Evolutionary conservation across 2,797 vertebrate species (phyloP).

Genomic region (Centroberyx gerrardi): DNA sequence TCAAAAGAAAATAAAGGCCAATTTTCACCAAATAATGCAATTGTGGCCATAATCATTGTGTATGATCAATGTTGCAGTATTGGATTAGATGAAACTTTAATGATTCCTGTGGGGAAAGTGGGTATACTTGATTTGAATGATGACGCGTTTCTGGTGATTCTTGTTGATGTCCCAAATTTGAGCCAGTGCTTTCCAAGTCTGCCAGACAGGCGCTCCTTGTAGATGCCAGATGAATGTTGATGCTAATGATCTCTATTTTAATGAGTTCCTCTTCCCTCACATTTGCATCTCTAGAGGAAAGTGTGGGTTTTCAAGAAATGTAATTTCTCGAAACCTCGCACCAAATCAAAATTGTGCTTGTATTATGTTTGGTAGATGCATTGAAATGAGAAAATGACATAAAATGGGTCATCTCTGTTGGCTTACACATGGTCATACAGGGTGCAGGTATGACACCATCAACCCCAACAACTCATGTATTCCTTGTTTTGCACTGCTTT

Average conservation of each 20-base stretch:
- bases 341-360: not conserved
- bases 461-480: not conserved
- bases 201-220: not conserved
- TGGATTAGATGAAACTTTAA: not conserved
- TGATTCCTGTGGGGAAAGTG: not conserved
- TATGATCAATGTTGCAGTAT: constrained; percentile 43
- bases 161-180: not conserved
- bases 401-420: not conserved
- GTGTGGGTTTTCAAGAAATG: not conserved
- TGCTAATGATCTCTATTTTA: not conserved
- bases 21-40: constrained; percentile 77
- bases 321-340: not conserved
- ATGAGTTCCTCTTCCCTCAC: not conserved
- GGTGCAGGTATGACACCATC: constrained; percentile 1
- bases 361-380: not conserved
- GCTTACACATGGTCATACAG: not conserved
- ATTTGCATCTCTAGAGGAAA: not conserved
- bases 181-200: not conserved
- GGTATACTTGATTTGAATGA: not conserved
- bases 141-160: not conserved
- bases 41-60: constrained; percentile 82
- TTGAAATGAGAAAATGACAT: not conserved
- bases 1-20: constrained; percentile 83
- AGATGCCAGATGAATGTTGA: constrained; percentile 13
- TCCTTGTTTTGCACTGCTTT: constrained; percentile 12